Percentiles rank a stretch among this genome's conserved stretches.
Evolutionary conservation across 2,888 invertebrate species (phyloP).

Genomic region (Caradrina clavipalpis): DNA sequence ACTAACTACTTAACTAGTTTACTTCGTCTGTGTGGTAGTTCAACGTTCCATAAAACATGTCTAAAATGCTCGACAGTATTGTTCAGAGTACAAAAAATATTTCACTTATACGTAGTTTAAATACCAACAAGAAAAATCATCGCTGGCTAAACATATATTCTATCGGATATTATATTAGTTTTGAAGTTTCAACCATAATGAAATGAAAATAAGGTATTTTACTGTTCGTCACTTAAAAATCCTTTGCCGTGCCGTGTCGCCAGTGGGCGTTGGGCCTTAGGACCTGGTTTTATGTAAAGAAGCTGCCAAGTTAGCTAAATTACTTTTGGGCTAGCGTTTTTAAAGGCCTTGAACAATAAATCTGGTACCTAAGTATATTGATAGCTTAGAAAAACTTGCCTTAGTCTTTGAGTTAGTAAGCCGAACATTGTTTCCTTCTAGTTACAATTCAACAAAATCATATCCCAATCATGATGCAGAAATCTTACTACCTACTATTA

Average conservation of each 20-base stretch:
- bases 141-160: no score
- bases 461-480: no score
- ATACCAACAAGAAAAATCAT: no score
- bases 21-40: no score
- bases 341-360: background rate
- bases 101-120: no score
- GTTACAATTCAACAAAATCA: background rate
- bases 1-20: no score
- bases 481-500: no score
- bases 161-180: background rate
- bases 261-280: background rate
- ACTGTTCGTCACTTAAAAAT: no score
- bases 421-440: background rate
- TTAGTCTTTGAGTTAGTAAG: background rate
- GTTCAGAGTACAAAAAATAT: no score
- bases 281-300: constrained; percentile 39
- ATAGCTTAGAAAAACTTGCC: background rate
- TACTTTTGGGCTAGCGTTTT: constrained; percentile 24
- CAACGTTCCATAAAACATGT: background rate
- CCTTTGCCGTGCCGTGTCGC: background rate
- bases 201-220: no score
- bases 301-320: constrained; percentile 38
- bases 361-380: background rate
- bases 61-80: no score
- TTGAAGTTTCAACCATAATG: no score